Base-by-base conservation (phyloP, 2,113 vertebrate species). In the Chaenocephalus aceratus region DNA sequence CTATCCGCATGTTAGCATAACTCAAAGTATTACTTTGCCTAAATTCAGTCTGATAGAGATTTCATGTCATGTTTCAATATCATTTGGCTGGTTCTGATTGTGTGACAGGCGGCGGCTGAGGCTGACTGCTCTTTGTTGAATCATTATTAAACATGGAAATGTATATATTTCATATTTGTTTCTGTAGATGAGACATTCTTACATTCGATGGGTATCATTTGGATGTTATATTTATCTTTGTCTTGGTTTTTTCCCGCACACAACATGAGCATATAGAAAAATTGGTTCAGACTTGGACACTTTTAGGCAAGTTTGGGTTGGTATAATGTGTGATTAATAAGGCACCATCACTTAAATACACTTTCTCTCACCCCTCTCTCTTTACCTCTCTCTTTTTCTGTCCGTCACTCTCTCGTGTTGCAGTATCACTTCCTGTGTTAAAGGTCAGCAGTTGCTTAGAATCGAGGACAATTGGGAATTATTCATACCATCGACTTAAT, bases 401-500 rank as follows among this genome's bases (percentile, higher is more conserved):
- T 67, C 46, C 18, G 46, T 23, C 52, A 46, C 54, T 62, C 52
- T 89, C 85, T 86, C 54, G 51, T 82, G 76, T 87, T 89, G 84
- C 86, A 71, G 89, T 86, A 90, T 87, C 87, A 93, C 94, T 94
- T 94, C 95, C 92, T 91, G 92, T 90, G 91, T 87, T 87, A 93
- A 97, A 99, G 97, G 97, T 98, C 97, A 96, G 93, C 94, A 89
- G 91, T 94, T 95, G 96, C 96, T 97, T 94, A 94, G 95, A 94
- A 95, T 96, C 93, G 93, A 94, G 95, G 95, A 88, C 94, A 93
- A 75, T 94, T 91, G 96, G 97, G 96, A 97, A 98, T 98, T 97
- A 99, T 99, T 98, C 96, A 97, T 97, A 95, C 94, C 95, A 97
- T 97, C 96, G 97, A 97, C 97, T 97, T 98, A 97, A 96, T 97